Evolutionary conservation across 1,140 invertebrate species (phyloP).

Genomic region (Microplitis demolitor): DNA sequence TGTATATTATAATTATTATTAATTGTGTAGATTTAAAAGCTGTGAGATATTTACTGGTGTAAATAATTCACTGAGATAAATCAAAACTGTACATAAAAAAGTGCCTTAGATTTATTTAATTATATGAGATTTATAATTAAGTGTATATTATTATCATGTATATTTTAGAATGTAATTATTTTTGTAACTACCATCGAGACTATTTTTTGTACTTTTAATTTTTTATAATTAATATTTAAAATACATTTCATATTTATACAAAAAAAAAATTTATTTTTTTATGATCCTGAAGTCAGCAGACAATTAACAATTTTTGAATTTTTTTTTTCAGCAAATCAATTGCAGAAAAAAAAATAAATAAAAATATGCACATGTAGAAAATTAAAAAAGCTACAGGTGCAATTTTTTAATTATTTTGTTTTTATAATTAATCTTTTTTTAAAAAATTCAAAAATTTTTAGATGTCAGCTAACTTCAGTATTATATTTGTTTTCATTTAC

Average conservation of each 20-base stretch:
- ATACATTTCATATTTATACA: conserved; percentile 51
- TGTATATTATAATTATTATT: conserved; percentile 17
- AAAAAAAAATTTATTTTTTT: not conserved
- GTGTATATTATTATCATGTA: not conserved
- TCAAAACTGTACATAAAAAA: conserved; percentile 47
- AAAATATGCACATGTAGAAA: too few species aligned
- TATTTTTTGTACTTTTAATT: conserved; percentile 53
- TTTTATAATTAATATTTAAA: conserved; percentile 53
- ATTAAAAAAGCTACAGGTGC: too few species aligned
- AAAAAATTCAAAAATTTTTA: too few species aligned
- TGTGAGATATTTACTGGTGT: not conserved
- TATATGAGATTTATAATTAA: conserved; percentile 17
- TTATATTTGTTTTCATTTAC: not conserved
- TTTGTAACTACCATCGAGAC: conserved; percentile 33
- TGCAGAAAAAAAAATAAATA: too few species aligned
- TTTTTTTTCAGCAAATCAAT: too few species aligned
- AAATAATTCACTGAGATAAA: not conserved
- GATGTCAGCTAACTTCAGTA: too few species aligned
- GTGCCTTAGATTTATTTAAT: conserved; percentile 43
- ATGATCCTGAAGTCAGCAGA: too few species aligned
- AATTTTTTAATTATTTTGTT: too few species aligned
- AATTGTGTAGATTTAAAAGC: not conserved
- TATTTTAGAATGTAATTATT: not conserved
- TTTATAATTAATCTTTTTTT: too few species aligned
- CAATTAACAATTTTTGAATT: too few species aligned